Base-by-base conservation (phyloP, 1,140 invertebrate species). In the Temnothorax longispinosus region DNA sequence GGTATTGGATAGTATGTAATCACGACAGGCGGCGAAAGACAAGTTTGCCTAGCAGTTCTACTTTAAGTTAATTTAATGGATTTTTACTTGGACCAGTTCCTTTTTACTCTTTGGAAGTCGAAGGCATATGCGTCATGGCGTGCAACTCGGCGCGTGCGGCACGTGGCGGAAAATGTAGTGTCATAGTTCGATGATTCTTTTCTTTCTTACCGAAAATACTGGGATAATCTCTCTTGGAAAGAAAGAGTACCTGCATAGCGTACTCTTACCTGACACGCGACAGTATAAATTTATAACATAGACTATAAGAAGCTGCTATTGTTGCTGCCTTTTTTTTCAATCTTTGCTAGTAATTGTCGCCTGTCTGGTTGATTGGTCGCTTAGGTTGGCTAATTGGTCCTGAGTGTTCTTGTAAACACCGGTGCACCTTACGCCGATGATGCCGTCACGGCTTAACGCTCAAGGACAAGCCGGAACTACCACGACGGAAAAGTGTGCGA, bases 281-380 rank as follows among this genome's bases (percentile, higher is more conserved):
- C 85, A 87, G 50, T 86, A 27, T 86, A 27, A 27, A 27, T 27
- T 27, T 27, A 27, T 27, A 81, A 90, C 85, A 71, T 75, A 87
- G 67, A 77, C 27, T 27, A 27, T 0, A 1, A 0, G 27, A 27
- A 11, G 38, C 27, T 77, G n/a, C 27, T 10, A 8, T n/a, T 58
- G 52, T 1, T 75, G 3, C 41, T 67, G n/a, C 64, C n/a, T 35
- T 18, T 77, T 77, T 6, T 47, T 35, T 65, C 56, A 15, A 0
- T 44, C 13, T 38, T 54, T 15, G 3, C 15, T 3, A 21, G 15
- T 67, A 8, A 21, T 56, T 56, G 44, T 56, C 18, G 62, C n/a
- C 32, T 15, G n/a, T 56, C 1, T 65, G 11, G 60, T 47, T 78
- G 15, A 1, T 77, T 62, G 11, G 21, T 47, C 35, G 41, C 4